A percentile compares a stretch with the other conserved stretches of the same genome.
These are phyloP conservation scores for Leptura quadrifasciata DNA, from an alignment of 2,888 invertebrate species.

Conservation along the genomic window DNA sequence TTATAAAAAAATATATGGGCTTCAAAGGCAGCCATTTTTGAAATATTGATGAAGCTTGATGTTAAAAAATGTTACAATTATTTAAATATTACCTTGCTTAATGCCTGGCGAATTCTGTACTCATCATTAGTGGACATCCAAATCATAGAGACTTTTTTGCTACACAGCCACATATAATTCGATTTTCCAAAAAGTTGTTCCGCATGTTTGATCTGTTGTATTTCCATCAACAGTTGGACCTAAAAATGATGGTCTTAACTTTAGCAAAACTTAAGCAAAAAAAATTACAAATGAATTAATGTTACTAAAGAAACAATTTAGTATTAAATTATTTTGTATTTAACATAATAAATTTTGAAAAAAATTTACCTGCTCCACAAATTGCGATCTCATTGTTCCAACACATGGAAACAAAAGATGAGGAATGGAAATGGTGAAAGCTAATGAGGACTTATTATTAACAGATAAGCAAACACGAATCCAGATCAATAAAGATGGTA, in stretches of 20 bases:
- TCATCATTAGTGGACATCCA: constrained; percentile 67
- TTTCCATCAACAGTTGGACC: constrained; percentile 69
- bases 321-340: constrained; percentile 1
- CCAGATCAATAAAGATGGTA: constrained; percentile 34
- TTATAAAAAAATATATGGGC: no score
- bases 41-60: no score
- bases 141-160: constrained; percentile 60
- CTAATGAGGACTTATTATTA: constrained; percentile 39
- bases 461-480: constrained; percentile 39
- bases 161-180: constrained; percentile 68
- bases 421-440: constrained; percentile 1
- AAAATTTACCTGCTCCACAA: constrained; percentile 44
- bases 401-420: constrained; percentile 5
- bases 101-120: constrained; percentile 63
- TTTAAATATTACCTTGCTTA: constrained; percentile 63
- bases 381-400: constrained; percentile 42
- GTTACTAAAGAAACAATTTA: no score
- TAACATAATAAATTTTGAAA: neutral
- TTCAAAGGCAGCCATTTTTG: no score
- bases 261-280: neutral
- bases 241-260: constrained; percentile 48
- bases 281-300: no score
- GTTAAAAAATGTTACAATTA: no score
- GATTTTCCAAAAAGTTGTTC: constrained; percentile 62
- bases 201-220: constrained; percentile 64